phyloP scores from a whole-genome alignment of 2,888 invertebrate genomes.

The Drosophila kokeensis region DNA sequence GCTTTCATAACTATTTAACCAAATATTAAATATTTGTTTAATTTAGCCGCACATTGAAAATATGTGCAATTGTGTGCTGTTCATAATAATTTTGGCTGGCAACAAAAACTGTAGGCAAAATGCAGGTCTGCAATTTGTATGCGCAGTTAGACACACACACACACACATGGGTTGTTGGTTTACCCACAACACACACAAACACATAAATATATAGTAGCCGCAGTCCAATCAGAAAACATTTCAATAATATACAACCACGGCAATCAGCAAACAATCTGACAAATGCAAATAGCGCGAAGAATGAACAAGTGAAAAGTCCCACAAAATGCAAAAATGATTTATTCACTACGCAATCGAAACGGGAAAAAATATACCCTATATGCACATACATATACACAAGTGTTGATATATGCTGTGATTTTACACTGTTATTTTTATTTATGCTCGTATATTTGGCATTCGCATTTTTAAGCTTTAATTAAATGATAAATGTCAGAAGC shows the following conservation, averaged over 20 bases:
- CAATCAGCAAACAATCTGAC: slow-evolving; percentile 75
- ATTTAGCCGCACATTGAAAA: neutral
- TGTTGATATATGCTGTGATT: neutral
- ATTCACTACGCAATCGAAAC: slow-evolving; percentile 26
- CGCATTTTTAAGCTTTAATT: slow-evolving; percentile 53
- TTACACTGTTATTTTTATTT: neutral
- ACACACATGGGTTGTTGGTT: neutral
- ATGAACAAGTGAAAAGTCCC: slow-evolving; percentile 22
- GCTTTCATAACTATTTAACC: neutral
- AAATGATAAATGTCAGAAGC: slow-evolving; percentile 60
- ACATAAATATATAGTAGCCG: slow-evolving; percentile 1
- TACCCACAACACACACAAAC: slow-evolving; percentile 12
- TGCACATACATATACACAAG: neutral
- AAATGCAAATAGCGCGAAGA: slow-evolving; percentile 62
- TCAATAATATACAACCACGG: slow-evolving; percentile 51
- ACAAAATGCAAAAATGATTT: slow-evolving; percentile 32
- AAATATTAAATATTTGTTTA: neutral
- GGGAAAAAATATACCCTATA: neutral
- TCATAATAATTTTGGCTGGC: slow-evolving; percentile 44
- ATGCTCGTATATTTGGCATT: neutral
- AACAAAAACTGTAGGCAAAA: slow-evolving; percentile 27
- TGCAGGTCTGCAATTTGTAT: slow-evolving; percentile 46
- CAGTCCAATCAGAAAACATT: slow-evolving; percentile 64
- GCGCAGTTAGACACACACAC: neutral
- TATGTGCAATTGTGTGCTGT: neutral